Conservation (phyloP, 1,140 invertebrate genomes). For the Fopius arisanus region DNA sequence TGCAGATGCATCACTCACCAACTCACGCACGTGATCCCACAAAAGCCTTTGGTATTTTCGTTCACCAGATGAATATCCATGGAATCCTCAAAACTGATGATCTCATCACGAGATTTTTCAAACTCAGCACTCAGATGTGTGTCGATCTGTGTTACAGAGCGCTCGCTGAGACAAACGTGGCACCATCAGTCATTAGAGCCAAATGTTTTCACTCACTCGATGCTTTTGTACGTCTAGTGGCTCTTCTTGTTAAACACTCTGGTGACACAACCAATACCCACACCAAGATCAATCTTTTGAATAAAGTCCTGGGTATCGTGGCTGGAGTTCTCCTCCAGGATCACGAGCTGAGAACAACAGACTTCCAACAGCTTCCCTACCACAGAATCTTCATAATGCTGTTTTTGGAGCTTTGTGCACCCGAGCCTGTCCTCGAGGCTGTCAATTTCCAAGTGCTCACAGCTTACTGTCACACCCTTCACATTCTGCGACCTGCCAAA, state of each 20-base stretch:
- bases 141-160: constrained; percentile 92
- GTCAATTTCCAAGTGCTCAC: constrained; percentile 91
- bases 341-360: constrained; percentile 85
- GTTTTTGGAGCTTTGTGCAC: constrained; percentile 94
- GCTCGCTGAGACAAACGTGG: constrained; percentile 69
- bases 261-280: constrained; percentile 87
- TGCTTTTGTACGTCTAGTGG: constrained; percentile 93
- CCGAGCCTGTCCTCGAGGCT: constrained; percentile 90
- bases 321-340: constrained; percentile 94
- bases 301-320: constrained; percentile 96
- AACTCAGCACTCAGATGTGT: constrained; percentile 95
- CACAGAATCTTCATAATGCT: constrained; percentile 97
- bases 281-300: constrained; percentile 95
- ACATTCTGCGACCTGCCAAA: constrained; percentile 91
- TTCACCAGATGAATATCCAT: constrained; percentile 95
- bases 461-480: constrained; percentile 91
- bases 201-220: constrained; percentile 97
- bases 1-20: constrained; percentile 86
- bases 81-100: constrained; percentile 98
- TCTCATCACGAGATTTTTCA: constrained; percentile 95
- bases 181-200: constrained; percentile 74
- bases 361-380: constrained; percentile 97
- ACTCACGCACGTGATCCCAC: constrained; percentile 83
- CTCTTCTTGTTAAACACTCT: constrained; percentile 95
- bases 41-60: constrained; percentile 94